Evolutionary conservation across 2,797 vertebrate genomes (phyloP).

Genomic region (Columba guinea): DNA sequence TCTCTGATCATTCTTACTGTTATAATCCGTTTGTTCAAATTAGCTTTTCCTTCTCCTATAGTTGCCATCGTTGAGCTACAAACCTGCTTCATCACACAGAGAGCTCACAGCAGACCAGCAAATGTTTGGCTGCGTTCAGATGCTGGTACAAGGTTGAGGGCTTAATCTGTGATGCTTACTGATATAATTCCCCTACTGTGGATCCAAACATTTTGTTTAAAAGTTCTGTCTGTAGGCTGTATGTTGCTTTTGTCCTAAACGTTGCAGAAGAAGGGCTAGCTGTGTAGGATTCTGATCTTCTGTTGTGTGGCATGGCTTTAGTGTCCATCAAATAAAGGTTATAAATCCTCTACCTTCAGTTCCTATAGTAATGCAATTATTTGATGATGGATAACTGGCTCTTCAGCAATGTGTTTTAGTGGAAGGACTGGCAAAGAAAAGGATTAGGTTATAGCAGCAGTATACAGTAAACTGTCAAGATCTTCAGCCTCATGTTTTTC

Average conservation of each 20-base stretch:
- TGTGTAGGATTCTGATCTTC: background rate
- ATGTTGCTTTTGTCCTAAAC: background rate
- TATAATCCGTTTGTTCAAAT: background rate
- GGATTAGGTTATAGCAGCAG: background rate
- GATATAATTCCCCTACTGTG: background rate
- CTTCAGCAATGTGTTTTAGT: background rate
- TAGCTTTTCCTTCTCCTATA: background rate
- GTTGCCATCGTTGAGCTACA: background rate
- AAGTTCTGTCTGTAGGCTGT: background rate
- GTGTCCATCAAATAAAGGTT: background rate
- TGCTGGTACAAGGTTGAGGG: background rate
- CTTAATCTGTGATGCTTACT: background rate
- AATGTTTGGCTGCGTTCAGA: background rate
- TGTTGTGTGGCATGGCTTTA: background rate
- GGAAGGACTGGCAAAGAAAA: background rate
- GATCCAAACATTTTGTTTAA: background rate
- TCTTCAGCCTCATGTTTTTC: background rate
- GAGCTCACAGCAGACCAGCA: background rate
- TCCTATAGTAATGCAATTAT: background rate
- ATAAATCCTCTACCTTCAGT: background rate
- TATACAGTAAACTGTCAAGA: background rate
- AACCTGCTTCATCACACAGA: background rate
- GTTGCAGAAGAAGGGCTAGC: background rate
- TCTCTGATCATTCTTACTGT: background rate
- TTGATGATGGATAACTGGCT: background rate